Conservation (phyloP, 30 jellyfish, hydroid and myxozoan species). For the Rhopilema esculentum region DNA sequence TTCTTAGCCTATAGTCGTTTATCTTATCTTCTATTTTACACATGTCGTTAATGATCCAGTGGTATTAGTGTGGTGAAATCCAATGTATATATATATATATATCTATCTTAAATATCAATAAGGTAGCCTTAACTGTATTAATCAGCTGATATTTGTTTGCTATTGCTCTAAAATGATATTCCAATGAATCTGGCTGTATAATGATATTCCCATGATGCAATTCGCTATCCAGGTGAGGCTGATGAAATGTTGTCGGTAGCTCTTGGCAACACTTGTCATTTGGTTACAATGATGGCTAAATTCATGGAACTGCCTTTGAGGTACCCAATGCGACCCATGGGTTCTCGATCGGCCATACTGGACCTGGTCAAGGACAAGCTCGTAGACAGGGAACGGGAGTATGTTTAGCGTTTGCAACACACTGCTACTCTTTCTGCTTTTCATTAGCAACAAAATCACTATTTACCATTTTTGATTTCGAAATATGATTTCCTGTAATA, state of each 20-base stretch:
- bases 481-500: neutral
- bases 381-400: constrained; percentile 94
- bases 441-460: neutral
- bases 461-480: neutral
- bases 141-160: no score
- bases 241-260: constrained; percentile 97
- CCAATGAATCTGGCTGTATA: no score
- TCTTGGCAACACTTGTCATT: constrained; percentile 90
- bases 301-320: constrained; percentile 88
- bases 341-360: constrained; percentile 93
- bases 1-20: no score
- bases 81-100: no score
- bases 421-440: neutral
- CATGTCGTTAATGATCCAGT: no score
- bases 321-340: constrained; percentile 95
- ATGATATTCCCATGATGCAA: no score
- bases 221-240: constrained; percentile 93
- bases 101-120: no score
- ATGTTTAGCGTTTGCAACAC: constrained; percentile 14
- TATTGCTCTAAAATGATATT: no score
- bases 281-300: constrained; percentile 97
- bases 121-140: no score
- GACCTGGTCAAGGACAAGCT: constrained; percentile 92
- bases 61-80: no score
- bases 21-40: no score